phyloP scores from a whole-genome alignment of 1,140 invertebrate species.

The Micrasema longulum region DNA sequence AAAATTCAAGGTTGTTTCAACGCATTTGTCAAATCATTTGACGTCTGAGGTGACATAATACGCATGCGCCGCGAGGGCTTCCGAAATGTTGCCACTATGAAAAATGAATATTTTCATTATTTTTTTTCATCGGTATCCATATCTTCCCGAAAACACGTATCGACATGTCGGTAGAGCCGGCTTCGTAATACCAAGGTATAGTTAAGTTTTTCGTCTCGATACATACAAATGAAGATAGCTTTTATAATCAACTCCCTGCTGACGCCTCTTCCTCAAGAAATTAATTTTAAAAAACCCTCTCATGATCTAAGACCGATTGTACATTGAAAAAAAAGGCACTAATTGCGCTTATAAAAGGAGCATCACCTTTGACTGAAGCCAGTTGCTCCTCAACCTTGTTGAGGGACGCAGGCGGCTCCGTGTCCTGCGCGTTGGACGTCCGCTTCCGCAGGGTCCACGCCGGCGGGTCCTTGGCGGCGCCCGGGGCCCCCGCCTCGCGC shows the following conservation, averaged over 20 bases:
- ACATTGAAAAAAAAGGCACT: neutral
- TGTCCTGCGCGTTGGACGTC: constrained; percentile 25
- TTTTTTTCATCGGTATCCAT: neutral
- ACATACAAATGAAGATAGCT: no score
- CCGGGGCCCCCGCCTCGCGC: constrained; percentile 72
- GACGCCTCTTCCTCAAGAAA: neutral
- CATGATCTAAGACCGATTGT: neutral
- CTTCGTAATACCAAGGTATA: no score
- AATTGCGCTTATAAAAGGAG: neutral
- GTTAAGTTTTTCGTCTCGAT: neutral
- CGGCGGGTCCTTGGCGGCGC: constrained; percentile 67
- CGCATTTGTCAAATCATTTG: no score
- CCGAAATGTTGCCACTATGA: no score
- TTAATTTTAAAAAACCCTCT: neutral
- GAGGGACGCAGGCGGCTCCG: constrained; percentile 17
- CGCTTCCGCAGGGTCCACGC: constrained; percentile 71
- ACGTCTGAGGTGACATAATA: no score
- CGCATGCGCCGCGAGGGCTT: no score
- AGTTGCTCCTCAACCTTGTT: constrained; percentile 50
- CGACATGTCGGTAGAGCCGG: no score
- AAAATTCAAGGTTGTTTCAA: no score
- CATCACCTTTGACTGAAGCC: constrained; percentile 46
- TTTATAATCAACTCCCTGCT: neutral
- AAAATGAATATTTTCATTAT: neutral
- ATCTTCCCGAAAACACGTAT: no score